These are phyloP conservation scores for Sarcophaga variegata DNA, from an alignment of 2,888 invertebrate species.

Conservation along the genomic window DNA sequence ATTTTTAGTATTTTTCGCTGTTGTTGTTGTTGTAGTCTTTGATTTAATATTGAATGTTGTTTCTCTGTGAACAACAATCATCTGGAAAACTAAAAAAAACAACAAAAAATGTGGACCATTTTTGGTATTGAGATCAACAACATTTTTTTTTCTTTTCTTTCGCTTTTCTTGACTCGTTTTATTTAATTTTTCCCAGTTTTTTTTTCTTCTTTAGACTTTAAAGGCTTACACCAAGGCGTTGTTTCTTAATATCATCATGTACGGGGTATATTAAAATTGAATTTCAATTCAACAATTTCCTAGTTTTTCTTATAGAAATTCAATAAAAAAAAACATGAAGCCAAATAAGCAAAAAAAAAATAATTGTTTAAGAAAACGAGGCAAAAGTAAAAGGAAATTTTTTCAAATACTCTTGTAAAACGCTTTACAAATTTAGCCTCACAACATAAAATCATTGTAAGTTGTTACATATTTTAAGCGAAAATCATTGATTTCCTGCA, in stretches of 20 bases:
- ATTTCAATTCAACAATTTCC: conserved; percentile 53
- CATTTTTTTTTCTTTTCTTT: conserved; percentile 7
- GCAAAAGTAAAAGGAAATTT: conserved; percentile 59
- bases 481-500: conserved; percentile 38
- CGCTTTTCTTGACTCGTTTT: neutral
- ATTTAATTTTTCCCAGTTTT: neutral
- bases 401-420: neutral
- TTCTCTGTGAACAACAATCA: neutral
- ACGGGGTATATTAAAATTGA: neutral
- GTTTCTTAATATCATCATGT: neutral
- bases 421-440: neutral
- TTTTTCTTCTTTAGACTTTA: neutral
- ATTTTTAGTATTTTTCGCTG: neutral
- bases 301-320: conserved; percentile 41
- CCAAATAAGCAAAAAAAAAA: neutral
- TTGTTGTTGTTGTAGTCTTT: neutral
- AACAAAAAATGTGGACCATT: conserved; percentile 39
- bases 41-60: neutral
- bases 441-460: neutral
- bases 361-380: neutral
- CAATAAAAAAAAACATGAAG: neutral
- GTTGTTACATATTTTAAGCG: neutral
- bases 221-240: conserved; percentile 44
- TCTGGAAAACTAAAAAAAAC: neutral
- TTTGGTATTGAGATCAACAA: conserved; percentile 67